These are phyloP conservation scores for Cotesia chilonis DNA, from an alignment of 1,140 invertebrate species.

Conservation along the genomic window DNA sequence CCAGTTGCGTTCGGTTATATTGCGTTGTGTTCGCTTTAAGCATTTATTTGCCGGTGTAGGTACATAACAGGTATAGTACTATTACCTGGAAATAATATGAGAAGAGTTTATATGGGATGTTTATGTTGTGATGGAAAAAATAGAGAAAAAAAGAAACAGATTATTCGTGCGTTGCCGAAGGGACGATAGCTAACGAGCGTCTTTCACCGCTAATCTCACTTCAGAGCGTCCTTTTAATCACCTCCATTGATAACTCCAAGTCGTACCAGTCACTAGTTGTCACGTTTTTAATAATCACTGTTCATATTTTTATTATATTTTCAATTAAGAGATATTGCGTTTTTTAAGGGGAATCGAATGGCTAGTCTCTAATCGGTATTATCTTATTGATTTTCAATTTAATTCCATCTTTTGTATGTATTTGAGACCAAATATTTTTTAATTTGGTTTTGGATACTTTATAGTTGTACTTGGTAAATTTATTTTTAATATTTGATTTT, in stretches of 20 bases:
- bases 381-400: no score
- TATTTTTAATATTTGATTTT: no score
- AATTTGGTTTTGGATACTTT: no score
- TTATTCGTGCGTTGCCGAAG: background rate
- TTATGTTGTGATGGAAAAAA: background rate
- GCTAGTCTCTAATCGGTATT: no score
- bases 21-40: background rate
- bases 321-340: no score
- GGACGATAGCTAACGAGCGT: slow-evolving; percentile 15
- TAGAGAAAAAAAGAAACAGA: background rate
- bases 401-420: no score
- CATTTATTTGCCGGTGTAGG: background rate
- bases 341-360: no score
- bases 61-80: background rate
- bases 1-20: slow-evolving; percentile 2
- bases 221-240: slow-evolving; percentile 7
- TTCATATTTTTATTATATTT: no score
- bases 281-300: background rate
- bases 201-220: slow-evolving; percentile 13
- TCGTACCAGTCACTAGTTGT: background rate
- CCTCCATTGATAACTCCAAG: slow-evolving; percentile 8
- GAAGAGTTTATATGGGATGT: background rate
- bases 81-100: background rate
- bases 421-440: no score
- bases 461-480: no score